Base-by-base conservation (phyloP, 92 coral and sea anemone species). In the Epizoanthus illoricatus region DNA sequence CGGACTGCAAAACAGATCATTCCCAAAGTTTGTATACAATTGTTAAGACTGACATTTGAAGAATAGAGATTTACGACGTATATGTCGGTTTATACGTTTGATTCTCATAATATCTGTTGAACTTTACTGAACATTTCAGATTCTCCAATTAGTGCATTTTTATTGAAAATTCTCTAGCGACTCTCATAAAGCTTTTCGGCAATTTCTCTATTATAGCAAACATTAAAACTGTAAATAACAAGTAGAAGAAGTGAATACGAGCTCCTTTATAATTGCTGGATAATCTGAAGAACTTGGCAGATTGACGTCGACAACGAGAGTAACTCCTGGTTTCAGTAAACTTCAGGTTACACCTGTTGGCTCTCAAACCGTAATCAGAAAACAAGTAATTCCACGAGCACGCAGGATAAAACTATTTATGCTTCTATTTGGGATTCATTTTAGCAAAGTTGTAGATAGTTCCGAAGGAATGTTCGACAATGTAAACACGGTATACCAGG, bases 391-490 rank as follows among this genome's bases (percentile, higher is more conserved):
- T 23, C 2, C 18, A 5, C 39, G 18, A 68, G 3, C n/a, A 43
- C 20, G 36, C 33, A 19, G 56, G 13, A 4, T n/a, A 47, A 47
- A n/a, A 57, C 76, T 3, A 71, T 57, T 71, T n/a, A 4, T 5
- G 52, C 19, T n/a, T 15, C 60, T 47, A 71, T 71, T 49, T 47
- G 23, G 17, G 4, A 36, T 68, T 13, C 9, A 16, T 68, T 33
- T 68, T 68, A 4, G 18, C 60, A 71, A 71, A 47, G 52, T 7
- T 71, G 60, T 71, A 71, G 76, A 71, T 71, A 71, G 76, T 16
- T 71, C 76, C 76, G 36, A 49, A 71, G 76, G 76, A 71, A 71
- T 71, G 76, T 11, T 47, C 58, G 19, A 16, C 49, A 71, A 20
- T 71, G 76, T 71, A 20, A 71, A 71, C 60, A 71, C 6, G 5